These are phyloP conservation scores for Protodeltote pygarga DNA, from an alignment of 2,888 invertebrate genomes.

Conservation along the genomic window DNA sequence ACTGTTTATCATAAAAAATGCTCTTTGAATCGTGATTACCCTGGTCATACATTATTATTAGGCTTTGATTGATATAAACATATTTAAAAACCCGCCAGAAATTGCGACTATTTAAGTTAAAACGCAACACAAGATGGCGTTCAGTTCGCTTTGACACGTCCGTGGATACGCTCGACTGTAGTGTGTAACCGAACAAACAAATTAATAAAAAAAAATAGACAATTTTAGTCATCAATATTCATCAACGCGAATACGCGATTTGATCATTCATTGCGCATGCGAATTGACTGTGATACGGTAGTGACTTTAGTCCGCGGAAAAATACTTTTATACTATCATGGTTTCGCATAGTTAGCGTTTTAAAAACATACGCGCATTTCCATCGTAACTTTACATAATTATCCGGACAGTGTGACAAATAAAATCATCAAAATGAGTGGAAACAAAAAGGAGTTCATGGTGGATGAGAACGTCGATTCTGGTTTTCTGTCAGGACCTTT, in stretches of 20 bases:
- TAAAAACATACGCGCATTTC: constrained; percentile 25
- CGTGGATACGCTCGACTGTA: constrained; percentile 11
- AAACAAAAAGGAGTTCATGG: constrained; percentile 69
- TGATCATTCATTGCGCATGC: constrained; percentile 66
- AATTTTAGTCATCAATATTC: constrained; percentile 17
- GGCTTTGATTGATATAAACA: background rate
- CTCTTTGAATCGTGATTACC: background rate
- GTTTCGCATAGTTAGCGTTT: constrained; percentile 54
- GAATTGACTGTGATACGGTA: constrained; percentile 53
- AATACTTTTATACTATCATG: constrained; percentile 57
- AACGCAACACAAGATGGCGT: constrained; percentile 25
- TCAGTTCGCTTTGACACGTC: constrained; percentile 31
- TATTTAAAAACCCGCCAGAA: background rate
- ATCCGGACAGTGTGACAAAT: constrained; percentile 55
- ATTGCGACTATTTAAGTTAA: constrained; percentile 21
- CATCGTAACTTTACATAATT: constrained; percentile 17
- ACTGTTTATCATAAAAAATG: background rate
- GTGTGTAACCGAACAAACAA: constrained; percentile 47
- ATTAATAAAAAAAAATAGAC: constrained; percentile 13
- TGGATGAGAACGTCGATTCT: constrained; percentile 72
- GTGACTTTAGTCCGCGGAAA: constrained; percentile 48
- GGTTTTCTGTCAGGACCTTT: constrained; percentile 69
- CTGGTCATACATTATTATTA: background rate
- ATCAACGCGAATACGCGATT: constrained; percentile 20
- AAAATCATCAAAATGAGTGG: constrained; percentile 74